Evolutionary conservation across 2,888 invertebrate genomes (phyloP).

Genomic region (Tuta absoluta): DNA sequence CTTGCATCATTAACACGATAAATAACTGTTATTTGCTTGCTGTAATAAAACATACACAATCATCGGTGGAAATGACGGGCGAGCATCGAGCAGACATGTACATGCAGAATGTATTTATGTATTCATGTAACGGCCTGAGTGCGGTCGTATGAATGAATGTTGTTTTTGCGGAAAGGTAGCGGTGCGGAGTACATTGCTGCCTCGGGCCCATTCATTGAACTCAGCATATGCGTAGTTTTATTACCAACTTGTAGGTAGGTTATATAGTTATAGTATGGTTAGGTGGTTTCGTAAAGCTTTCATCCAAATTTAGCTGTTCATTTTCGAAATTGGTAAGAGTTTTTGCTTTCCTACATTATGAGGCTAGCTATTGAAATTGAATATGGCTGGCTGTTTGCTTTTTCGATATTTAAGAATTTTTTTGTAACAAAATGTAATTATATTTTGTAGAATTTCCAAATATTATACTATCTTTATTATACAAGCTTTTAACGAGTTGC

Average conservation of each 20-base stretch:
- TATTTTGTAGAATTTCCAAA: slow-evolving; percentile 6
- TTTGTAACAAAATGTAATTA: not conserved
- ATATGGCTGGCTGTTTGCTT: not conserved
- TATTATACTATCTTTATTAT: not conserved
- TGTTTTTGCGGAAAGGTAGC: slow-evolving; percentile 36
- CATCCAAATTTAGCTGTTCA: not conserved
- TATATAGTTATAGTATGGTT: not conserved
- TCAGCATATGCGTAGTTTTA: slow-evolving; percentile 25
- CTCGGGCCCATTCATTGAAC: slow-evolving; percentile 39
- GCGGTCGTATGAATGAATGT: slow-evolving; percentile 38
- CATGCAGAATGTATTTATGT: slow-evolving; percentile 5
- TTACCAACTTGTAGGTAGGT: not conserved
- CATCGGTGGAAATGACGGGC: slow-evolving; percentile 13
- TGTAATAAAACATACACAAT: slow-evolving; percentile 17
- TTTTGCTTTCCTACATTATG: slow-evolving; percentile 19
- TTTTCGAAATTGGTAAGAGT: slow-evolving; percentile 24
- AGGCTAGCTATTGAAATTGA: not conserved
- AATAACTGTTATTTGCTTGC: slow-evolving; percentile 19
- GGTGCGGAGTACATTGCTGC: slow-evolving; percentile 26
- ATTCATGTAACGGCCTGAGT: slow-evolving; percentile 17
- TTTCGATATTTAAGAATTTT: not conserved
- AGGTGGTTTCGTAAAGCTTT: slow-evolving; percentile 18
- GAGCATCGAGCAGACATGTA: slow-evolving; percentile 9
- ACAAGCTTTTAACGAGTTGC: slow-evolving; percentile 29
- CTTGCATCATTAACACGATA: slow-evolving; percentile 14